A percentile compares a stretch with the other conserved stretches of the same genome.
Evolutionary conservation across 2,113 vertebrate species (phyloP).

Genomic region (Psophia crepitans): DNA sequence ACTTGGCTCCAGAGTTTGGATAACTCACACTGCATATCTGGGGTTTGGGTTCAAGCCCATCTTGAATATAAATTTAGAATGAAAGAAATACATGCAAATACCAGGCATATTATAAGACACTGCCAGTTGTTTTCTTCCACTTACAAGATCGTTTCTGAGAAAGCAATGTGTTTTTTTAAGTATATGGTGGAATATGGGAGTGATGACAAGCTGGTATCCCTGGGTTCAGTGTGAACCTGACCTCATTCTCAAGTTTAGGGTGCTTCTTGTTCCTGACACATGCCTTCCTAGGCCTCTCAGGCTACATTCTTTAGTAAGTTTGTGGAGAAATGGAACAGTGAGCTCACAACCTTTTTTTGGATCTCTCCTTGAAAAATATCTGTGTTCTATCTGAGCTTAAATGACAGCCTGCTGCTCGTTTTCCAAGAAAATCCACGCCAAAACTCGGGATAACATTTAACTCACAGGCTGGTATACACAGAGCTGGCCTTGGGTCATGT

Average conservation of each 20-base stretch:
- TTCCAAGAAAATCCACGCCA: constrained; percentile 43
- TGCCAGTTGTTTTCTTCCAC: constrained; percentile 61
- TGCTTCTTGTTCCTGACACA: constrained; percentile 22
- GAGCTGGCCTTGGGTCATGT: constrained; percentile 30
- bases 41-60: constrained; percentile 59
- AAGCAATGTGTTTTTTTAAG: constrained; percentile 9
- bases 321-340: constrained; percentile 43
- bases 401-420: constrained; percentile 7
- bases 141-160: constrained; percentile 15
- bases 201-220: constrained; percentile 49
- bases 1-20: constrained; percentile 31
- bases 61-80: constrained; percentile 47
- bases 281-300: constrained; percentile 17
- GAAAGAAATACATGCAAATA: constrained; percentile 47
- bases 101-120: constrained; percentile 32
- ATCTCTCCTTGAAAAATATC: constrained; percentile 35
- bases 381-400: constrained; percentile 43
- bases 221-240: constrained; percentile 34
- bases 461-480: constrained; percentile 46
- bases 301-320: constrained; percentile 37
- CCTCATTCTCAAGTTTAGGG: constrained; percentile 42
- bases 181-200: not conserved
- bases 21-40: constrained; percentile 33
- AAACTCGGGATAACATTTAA: not conserved
- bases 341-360: constrained; percentile 32